Percentiles rank a stretch among this genome's conserved stretches.
Evolutionary conservation across 92 coral and sea anemone species (phyloP).

Genomic region (Diadumene lineata): DNA sequence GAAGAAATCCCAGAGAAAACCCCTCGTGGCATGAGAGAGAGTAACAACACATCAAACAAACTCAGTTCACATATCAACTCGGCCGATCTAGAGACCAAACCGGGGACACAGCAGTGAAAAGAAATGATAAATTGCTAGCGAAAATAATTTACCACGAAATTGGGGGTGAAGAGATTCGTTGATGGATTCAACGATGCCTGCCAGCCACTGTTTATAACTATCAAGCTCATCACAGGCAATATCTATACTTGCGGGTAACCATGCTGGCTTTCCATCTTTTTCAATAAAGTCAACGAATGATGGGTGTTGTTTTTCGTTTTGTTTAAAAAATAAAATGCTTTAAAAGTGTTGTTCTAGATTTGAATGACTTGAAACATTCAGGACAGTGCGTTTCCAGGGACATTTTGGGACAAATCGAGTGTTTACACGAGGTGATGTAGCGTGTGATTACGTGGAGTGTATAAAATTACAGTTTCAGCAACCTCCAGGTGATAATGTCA

Average conservation of each 20-base stretch:
- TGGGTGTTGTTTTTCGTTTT: background rate
- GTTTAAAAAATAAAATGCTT: background rate
- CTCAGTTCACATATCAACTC: too few species aligned
- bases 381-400: background rate
- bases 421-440: background rate
- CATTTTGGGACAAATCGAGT: background rate
- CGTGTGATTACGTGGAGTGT: background rate
- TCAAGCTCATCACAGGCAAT: background rate
- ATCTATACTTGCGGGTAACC: background rate
- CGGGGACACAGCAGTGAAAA: too few species aligned
- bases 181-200: background rate
- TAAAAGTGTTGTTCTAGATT: background rate
- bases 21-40: too few species aligned
- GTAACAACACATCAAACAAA: too few species aligned
- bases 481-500: background rate
- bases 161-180: background rate
- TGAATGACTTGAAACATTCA: background rate
- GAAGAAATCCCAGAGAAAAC: too few species aligned
- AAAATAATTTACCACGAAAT: background rate
- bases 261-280: background rate
- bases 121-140: too few species aligned
- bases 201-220: background rate
- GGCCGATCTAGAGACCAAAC: too few species aligned
- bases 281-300: background rate
- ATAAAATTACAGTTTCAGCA: background rate